Percentiles rank a stretch among this genome's conserved stretches.
Evolutionary conservation across 1,140 invertebrate species (phyloP).

Genomic region (Aphaenogaster floridana): DNA sequence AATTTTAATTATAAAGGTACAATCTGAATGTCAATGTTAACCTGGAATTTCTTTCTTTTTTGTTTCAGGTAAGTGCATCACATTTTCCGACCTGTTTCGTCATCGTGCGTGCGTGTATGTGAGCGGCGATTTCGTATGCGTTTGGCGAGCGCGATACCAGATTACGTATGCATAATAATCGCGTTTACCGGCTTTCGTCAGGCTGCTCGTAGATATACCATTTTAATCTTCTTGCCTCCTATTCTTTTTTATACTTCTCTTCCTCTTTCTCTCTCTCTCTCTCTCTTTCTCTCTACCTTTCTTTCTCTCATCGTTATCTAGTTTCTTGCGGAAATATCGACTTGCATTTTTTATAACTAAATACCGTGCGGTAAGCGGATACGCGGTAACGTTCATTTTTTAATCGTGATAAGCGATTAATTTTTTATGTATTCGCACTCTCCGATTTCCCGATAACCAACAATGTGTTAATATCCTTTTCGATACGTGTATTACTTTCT

Average conservation of each 20-base stretch:
- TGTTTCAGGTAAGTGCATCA: conserved; percentile 81
- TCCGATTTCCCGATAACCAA: neutral
- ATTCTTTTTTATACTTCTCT: neutral
- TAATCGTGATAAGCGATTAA: neutral
- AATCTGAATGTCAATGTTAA: conserved; percentile 34
- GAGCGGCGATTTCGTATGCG: conserved; percentile 67
- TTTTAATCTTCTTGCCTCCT: conserved; percentile 40
- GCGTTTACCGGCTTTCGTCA: conserved; percentile 45
- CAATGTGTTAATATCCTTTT: conserved; percentile 11
- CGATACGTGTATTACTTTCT: neutral
- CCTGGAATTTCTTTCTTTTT: conserved; percentile 26
- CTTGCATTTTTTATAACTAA: conserved; percentile 48
- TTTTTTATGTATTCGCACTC: conserved; percentile 20
- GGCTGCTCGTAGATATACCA: conserved; percentile 32
- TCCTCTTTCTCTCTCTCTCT: too few species aligned
- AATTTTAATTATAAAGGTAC: neutral
- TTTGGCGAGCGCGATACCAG: conserved; percentile 72
- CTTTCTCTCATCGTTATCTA: neutral
- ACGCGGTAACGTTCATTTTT: neutral
- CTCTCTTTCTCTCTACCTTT: neutral
- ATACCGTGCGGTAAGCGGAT: neutral
- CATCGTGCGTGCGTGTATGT: conserved; percentile 52
- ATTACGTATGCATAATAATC: conserved; percentile 72
- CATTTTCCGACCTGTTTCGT: conserved; percentile 57
- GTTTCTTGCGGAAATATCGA: conserved; percentile 18